A percentile compares a stretch with the other conserved stretches of the same genome.
phyloP scores from a whole-genome alignment of 2,797 vertebrate species.

The Anabas testudineus region DNA sequence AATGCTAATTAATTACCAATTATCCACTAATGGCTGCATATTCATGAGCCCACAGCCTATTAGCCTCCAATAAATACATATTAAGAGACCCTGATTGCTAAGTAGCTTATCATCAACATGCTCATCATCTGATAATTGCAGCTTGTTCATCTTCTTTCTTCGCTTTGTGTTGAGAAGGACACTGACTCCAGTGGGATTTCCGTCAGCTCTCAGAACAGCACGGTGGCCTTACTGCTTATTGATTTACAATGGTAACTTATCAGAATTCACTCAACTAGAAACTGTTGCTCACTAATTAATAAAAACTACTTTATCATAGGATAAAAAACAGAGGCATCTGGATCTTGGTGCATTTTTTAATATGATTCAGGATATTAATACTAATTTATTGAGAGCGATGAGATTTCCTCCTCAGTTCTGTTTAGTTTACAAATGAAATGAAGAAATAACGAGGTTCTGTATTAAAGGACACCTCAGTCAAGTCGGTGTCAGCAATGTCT shows the following conservation, averaged over 20 bases:
- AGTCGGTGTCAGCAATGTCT: background rate
- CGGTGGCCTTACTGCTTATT: background rate
- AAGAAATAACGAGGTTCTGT: background rate
- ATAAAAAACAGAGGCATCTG: too few relatives aligned
- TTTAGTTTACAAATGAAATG: background rate
- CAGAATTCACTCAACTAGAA: background rate
- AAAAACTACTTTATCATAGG: background rate
- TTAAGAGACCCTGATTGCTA: conserved; percentile 67
- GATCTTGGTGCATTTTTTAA: too few relatives aligned
- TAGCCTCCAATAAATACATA: conserved; percentile 78
- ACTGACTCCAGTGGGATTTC: background rate
- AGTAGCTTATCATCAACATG: conserved; percentile 67
- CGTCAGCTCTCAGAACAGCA: background rate
- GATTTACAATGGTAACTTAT: background rate
- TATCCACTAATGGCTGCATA: conserved; percentile 77
- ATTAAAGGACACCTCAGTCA: background rate
- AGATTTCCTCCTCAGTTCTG: background rate
- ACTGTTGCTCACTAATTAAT: background rate
- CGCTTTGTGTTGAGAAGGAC: conserved; percentile 22
- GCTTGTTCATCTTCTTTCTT: conserved; percentile 46
- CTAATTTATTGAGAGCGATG: too few relatives aligned
- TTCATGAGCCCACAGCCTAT: conserved; percentile 72
- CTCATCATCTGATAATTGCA: conserved; percentile 53
- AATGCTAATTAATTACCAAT: conserved; percentile 81
- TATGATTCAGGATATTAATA: background rate